Conservation (phyloP, 2,888 invertebrate genomes). For the Macrophya alboannulata region DNA sequence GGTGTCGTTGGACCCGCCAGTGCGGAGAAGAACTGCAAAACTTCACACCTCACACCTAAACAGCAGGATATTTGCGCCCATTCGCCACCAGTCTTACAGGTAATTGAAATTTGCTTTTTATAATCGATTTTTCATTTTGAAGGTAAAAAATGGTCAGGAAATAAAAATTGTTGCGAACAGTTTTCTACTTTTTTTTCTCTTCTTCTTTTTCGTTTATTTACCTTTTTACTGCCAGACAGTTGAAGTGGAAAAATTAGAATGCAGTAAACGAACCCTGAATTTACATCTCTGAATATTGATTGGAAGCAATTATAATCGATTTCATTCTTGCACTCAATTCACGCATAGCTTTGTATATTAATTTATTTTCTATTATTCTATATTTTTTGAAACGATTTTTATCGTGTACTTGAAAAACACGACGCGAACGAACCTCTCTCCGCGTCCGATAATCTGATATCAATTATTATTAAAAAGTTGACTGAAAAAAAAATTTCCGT, state of each 20-base stretch:
- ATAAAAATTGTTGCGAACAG: not conserved
- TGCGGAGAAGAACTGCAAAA: constrained; percentile 78
- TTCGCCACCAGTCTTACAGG: constrained; percentile 78
- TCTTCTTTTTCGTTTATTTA: not conserved
- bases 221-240: not conserved
- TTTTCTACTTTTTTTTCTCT: not conserved
- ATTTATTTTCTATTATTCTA: not conserved
- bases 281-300: not conserved
- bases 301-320: constrained; percentile 9
- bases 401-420: not conserved
- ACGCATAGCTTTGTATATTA: not conserved
- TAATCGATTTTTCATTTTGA: not conserved
- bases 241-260: not conserved
- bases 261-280: not conserved
- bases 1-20: constrained; percentile 78
- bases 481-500: not conserved
- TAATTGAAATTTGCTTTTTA: constrained; percentile 59
- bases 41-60: constrained; percentile 76
- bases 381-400: not conserved
- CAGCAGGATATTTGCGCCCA: constrained; percentile 78
- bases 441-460: not conserved
- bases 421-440: not conserved
- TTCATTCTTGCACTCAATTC: not conserved
- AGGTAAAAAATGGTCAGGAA: not conserved
- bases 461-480: not conserved